Base-by-base conservation (phyloP, 2,888 invertebrate species). In the Synergus umbraculus region DNA sequence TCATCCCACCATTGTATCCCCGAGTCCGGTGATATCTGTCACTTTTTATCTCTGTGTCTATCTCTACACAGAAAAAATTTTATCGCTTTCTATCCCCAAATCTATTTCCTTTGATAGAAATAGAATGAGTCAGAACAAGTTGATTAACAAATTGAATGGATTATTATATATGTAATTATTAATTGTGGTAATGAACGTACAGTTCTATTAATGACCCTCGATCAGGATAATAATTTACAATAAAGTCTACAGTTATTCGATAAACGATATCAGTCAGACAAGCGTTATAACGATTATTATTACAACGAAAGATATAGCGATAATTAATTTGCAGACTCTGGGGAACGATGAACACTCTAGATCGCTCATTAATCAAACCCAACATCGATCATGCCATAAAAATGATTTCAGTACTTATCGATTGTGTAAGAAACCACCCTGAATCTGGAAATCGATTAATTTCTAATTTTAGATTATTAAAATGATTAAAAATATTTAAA, bases 271-370 rank as follows among this genome's bases (percentile, higher is more conserved):
- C n/a, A 37, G 54, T 41, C 18, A 73, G 73, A 58, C 29, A 41
- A 73, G 54, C 73, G 37, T 73, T 41, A 58, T 54, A 54, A 73
- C 54, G 37, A 41, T 54, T 29, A 60, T 63, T 63, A 29, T 63
- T 13, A 13, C 0, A 60, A n/a, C 5, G 60, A 13, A 2, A 4
- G 5, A 63, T 63, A 29, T 63, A 63, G 4, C 63, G 63, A 29
- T 63, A 29, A 29, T 29, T 63, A 63, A 63, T 63, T 10, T 63
- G 29, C 12, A 63, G 12, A 29, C 13, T 63, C 29, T 63, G 22
- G 29, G 13, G 13, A 13, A 63, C 13, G 5, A 29, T 29, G 63
- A 29, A 13, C 29, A 12, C 22, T 29, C 63, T 63, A 29, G 63
- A 63, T 63, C 63, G 13, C 63, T 63, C 29, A 18, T 29, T 63